Base-by-base conservation (phyloP, 2,888 invertebrate species). In the Notodonta dromedarius region DNA sequence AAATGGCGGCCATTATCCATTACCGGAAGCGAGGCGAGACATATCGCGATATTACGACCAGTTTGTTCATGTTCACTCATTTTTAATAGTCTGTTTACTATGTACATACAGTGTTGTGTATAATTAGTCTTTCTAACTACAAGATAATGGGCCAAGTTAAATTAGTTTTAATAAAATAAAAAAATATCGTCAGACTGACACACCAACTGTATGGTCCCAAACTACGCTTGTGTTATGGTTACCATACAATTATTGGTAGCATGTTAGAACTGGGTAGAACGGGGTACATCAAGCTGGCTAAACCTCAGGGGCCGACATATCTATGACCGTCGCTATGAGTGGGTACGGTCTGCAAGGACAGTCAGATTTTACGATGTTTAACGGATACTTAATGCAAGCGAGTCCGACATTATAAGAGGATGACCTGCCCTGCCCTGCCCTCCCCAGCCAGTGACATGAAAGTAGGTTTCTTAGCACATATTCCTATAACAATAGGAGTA, bases 401-500 rank as follows among this genome's bases (percentile, higher is more conserved):
- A 46, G 5, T 13, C 0, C 9, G 46, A 0, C 13, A n/a, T n/a
- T 46, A 46, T 46, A n/a, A 46, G 13, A n/a, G 13, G 5, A 46
- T 46, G 46, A 24, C 24, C 24, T 24, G 46, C 46, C 50, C 16
- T 9, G 6, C 52, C 52, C 52, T 5, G 32, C 52, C n/a, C n/a
- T n/a, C n/a, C n/a, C n/a, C n/a, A 52, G 32, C 35, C 32, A 35
- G 50, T 54, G n/a, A n/a, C 54, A 14, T 39, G 5, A 52, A 39
- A 39, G 6, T 14, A 39, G 54, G 54, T 54, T 53, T 39, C 39
- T 54, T 13, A 54, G 54, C 9, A 39, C 46, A 65, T 64, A 69
- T 73, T 62, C 61, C 60, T 64, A 60, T 56, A 61, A 75, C 70
- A 74, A 74, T 68, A 63, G 67, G 51, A 59, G 62, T 55, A 62